phyloP scores from a whole-genome alignment of 2,113 vertebrate genomes.

The Platycercus adscitus region DNA sequence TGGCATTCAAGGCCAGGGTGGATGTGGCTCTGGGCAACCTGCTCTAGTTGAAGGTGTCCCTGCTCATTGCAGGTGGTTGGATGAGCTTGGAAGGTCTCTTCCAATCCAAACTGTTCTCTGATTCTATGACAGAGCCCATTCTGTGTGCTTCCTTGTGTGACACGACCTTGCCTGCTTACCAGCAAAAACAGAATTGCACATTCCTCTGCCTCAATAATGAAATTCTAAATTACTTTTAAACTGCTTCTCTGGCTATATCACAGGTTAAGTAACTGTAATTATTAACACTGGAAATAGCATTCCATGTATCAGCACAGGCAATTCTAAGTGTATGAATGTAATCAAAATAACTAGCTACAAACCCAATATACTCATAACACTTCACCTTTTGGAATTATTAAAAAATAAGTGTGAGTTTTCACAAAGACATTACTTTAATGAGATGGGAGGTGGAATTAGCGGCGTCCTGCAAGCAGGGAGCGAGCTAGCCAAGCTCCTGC shows the following conservation, averaged over 20 bases:
- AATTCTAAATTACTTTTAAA: conserved; percentile 57
- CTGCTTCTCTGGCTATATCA: conserved; percentile 51
- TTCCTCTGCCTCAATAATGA: conserved; percentile 59
- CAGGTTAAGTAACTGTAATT: conserved; percentile 69
- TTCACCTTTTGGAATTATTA: conserved; percentile 50
- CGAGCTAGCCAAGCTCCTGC: neutral
- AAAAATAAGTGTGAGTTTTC: conserved; percentile 58
- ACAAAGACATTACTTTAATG: conserved; percentile 24
- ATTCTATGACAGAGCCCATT: neutral
- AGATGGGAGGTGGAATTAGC: neutral
- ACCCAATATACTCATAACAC: conserved; percentile 38
- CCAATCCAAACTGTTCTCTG: neutral
- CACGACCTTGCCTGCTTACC: neutral
- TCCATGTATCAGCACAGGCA: conserved; percentile 63
- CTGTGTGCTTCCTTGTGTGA: neutral
- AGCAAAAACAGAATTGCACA: neutral
- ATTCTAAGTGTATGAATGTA: conserved; percentile 61
- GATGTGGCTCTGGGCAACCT: neutral
- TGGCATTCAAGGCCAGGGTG: neutral
- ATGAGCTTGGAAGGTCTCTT: rapidly evolving
- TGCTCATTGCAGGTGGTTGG: neutral
- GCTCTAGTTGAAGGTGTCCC: neutral
- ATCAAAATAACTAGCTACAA: conserved; percentile 47
- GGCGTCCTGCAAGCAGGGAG: neutral
- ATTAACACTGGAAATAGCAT: conserved; percentile 61